Evolutionary conservation across 2,113 vertebrate genomes (phyloP).

Genomic region (Podiceps cristatus): DNA sequence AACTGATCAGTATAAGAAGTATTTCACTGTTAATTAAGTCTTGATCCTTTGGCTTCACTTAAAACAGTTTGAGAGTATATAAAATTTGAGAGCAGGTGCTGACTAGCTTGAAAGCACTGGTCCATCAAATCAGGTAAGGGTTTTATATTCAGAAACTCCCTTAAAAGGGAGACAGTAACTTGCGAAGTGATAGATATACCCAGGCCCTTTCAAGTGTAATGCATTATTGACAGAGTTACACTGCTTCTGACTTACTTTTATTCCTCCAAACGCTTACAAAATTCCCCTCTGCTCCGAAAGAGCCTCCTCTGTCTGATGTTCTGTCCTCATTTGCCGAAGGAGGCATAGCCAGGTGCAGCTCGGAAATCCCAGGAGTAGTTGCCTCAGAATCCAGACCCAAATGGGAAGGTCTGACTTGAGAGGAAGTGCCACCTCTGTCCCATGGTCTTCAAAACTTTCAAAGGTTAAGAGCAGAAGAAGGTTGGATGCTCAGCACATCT

Average conservation of each 20-base stretch:
- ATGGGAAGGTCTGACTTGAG: not conserved
- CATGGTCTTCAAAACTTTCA: not conserved
- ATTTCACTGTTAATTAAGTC: constrained; percentile 82
- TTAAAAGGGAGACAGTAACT: constrained; percentile 23
- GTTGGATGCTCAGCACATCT: not conserved
- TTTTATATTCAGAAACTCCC: constrained; percentile 45
- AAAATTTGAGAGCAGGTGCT: constrained; percentile 80
- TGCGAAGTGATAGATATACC: constrained; percentile 26
- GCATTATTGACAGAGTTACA: constrained; percentile 39
- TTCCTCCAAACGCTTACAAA: not conserved
- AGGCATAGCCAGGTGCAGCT: constrained; percentile 29
- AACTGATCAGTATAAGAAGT: constrained; percentile 70
- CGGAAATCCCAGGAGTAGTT: not conserved
- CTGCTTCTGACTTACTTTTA: constrained; percentile 19
- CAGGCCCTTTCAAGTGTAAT: constrained; percentile 47
- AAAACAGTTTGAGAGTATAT: constrained; percentile 75
- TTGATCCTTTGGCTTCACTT: constrained; percentile 84
- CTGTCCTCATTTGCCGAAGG: not conserved
- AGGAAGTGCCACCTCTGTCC: not conserved
- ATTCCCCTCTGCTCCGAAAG: constrained; percentile 12
- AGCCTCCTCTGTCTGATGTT: constrained; percentile 10
- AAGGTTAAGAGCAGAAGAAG: not conserved
- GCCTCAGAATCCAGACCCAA: not conserved
- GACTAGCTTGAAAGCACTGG: constrained; percentile 76
- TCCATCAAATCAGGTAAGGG: constrained; percentile 69